Conservation (phyloP, 2,797 vertebrate genomes). For the Micrastur ruficollis region DNA sequence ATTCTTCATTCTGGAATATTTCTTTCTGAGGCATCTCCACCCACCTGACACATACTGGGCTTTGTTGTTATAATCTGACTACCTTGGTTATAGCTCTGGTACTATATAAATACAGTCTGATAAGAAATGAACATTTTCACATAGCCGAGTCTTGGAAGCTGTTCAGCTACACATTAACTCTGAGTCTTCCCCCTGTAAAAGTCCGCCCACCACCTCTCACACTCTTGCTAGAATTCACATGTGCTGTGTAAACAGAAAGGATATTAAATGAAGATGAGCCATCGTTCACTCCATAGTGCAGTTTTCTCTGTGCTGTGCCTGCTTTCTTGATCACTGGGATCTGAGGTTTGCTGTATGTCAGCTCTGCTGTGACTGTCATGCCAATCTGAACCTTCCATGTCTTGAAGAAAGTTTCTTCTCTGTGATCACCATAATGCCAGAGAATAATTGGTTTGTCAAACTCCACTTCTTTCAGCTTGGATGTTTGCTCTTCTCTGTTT, state of each 20-base stretch:
- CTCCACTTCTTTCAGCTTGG: slow-evolving; percentile 35
- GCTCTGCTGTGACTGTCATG: background rate
- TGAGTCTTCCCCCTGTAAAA: background rate
- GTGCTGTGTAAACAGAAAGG: slow-evolving; percentile 32
- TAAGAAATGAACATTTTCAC: background rate
- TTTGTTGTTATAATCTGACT: background rate
- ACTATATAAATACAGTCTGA: background rate
- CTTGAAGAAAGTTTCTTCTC: background rate
- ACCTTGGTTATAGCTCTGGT: background rate
- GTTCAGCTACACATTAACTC: background rate
- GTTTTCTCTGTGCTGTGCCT: slow-evolving; percentile 60
- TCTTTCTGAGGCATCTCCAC: background rate
- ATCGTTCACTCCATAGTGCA: slow-evolving; percentile 73
- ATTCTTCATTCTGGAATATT: background rate
- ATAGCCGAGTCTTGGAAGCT: background rate
- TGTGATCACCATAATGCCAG: slow-evolving; percentile 67
- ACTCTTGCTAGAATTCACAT: background rate
- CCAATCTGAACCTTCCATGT: background rate
- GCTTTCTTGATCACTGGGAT: slow-evolving; percentile 49
- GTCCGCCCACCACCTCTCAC: background rate
- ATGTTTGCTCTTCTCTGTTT: slow-evolving; percentile 70
- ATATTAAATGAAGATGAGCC: slow-evolving; percentile 81
- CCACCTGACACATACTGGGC: background rate
- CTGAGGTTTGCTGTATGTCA: slow-evolving; percentile 42
- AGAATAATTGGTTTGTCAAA: slow-evolving; percentile 59